These are phyloP conservation scores for Xylocopa sonorina DNA, from an alignment of 1,140 invertebrate genomes.

Conservation along the genomic window DNA sequence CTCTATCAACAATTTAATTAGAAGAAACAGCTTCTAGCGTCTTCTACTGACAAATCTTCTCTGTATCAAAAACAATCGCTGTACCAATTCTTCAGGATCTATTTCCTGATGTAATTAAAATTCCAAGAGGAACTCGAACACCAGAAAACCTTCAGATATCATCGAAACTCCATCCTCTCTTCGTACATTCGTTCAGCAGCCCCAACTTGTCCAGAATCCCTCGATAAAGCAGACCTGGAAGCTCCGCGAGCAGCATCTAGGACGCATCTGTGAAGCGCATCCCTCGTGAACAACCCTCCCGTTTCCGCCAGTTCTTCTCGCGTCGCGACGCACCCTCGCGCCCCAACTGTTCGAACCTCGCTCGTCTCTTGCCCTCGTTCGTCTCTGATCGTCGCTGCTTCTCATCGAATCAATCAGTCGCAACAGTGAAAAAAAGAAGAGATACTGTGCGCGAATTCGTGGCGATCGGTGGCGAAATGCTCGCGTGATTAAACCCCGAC, in stretches of 20 bases:
- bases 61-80: too few relatives aligned
- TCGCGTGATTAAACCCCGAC: background rate
- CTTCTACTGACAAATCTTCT: too few relatives aligned
- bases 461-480: background rate
- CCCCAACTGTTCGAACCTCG: constrained; percentile 14
- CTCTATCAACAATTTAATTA: background rate
- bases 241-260: background rate
- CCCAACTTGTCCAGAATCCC: constrained; percentile 48
- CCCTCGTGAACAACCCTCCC: constrained; percentile 14
- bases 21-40: background rate
- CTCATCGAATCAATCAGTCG: background rate
- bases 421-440: too few relatives aligned
- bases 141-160: background rate
- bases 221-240: constrained; percentile 57
- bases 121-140: too few relatives aligned
- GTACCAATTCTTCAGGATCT: too few relatives aligned
- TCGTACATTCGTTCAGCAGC: too few relatives aligned
- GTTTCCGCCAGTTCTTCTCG: constrained; percentile 21
- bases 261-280: constrained; percentile 21
- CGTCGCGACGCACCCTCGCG: background rate
- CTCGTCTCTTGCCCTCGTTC: background rate
- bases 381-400: background rate
- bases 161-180: background rate
- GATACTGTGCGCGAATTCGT: background rate
- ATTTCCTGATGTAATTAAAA: too few relatives aligned